Percentiles rank a stretch among this genome's conserved stretches.
Evolutionary conservation across 2,888 invertebrate species (phyloP).

Genomic region (Tanytarsus gracilentus): DNA sequence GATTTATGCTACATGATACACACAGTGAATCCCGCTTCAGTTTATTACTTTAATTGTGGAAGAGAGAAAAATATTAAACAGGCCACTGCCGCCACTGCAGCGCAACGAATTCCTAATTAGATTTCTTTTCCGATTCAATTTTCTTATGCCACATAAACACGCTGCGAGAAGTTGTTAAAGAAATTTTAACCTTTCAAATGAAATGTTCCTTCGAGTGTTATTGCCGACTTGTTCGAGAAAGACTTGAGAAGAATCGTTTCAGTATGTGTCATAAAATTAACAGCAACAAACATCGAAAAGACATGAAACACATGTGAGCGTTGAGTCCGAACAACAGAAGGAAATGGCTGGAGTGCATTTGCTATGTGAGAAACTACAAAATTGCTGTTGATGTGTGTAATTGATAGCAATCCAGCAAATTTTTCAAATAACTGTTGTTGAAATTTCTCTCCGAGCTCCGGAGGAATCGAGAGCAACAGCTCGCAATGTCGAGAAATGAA

Average conservation of each 20-base stretch:
- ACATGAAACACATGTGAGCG: constrained; percentile 19
- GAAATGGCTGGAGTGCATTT: neutral
- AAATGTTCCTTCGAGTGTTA: no score
- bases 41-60: neutral
- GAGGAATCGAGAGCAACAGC: neutral
- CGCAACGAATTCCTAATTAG: constrained; percentile 3
- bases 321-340: neutral
- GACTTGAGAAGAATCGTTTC: neutral
- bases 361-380: constrained; percentile 4
- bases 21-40: constrained; percentile 6
- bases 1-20: constrained; percentile 9
- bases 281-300: neutral
- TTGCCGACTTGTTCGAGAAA: no score
- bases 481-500: neutral
- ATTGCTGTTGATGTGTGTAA: constrained; percentile 8
- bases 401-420: constrained; percentile 14
- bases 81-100: neutral
- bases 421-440: constrained; percentile 5
- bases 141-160: no score
- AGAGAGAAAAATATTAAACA: neutral
- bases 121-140: no score
- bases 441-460: neutral
- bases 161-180: no score
- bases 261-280: constrained; percentile 3
- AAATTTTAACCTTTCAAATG: no score